phyloP scores from a whole-genome alignment of 2,113 vertebrate genomes.

The Oncorhynchus tshawytscha region DNA sequence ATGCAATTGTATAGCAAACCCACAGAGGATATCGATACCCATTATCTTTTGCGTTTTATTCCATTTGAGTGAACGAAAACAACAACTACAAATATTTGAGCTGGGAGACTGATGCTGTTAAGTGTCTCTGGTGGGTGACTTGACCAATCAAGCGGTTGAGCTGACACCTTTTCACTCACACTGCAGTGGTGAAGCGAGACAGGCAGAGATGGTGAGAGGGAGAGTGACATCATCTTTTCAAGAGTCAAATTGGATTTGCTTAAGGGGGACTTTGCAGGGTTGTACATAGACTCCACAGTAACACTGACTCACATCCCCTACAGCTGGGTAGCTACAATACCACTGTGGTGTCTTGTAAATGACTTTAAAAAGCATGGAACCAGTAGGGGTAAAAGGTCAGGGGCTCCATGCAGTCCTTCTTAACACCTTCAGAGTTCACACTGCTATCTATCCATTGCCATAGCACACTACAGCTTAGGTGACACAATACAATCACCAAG shows the following conservation, averaged over 20 bases:
- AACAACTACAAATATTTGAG: conserved; percentile 25
- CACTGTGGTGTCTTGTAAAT: background rate
- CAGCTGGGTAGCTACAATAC: background rate
- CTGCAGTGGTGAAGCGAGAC: conserved; percentile 26
- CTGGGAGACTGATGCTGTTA: conserved; percentile 28
- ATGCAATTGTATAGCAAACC: conserved; percentile 45
- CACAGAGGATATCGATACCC: conserved; percentile 44
- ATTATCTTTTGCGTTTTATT: conserved; percentile 51
- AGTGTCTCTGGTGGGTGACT: conserved; percentile 45
- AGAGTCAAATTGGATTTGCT: conserved; percentile 45
- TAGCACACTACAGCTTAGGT: background rate
- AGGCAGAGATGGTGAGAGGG: conserved; percentile 14
- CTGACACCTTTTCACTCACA: conserved; percentile 30
- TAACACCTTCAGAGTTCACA: background rate
- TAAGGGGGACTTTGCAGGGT: conserved; percentile 37
- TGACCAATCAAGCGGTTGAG: conserved; percentile 52
- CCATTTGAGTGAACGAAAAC: conserved; percentile 32
- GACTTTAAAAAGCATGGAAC: background rate
- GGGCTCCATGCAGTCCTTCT: background rate
- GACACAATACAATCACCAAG: background rate
- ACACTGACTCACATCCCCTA: conserved; percentile 18
- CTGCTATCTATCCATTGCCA: background rate
- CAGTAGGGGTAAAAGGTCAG: background rate
- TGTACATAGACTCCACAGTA: conserved; percentile 16
- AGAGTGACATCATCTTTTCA: conserved; percentile 52